Evolutionary conservation across 2,797 vertebrate species (phyloP), one percentile per base, ranked within the genome.

Genomic region (Enteromius trimaculatus): DNA sequence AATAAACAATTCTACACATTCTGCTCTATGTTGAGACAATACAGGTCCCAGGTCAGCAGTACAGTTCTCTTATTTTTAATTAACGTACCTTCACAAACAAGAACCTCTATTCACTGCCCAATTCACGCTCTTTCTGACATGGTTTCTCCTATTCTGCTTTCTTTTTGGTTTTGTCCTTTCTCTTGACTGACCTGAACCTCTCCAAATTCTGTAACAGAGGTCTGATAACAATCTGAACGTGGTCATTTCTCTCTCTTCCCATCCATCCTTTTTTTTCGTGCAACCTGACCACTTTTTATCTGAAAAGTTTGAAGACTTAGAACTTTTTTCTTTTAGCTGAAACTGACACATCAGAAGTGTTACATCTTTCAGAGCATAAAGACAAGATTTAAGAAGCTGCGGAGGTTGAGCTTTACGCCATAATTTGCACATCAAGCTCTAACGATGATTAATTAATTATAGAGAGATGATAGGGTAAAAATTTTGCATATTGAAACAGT

Each of bases 381-480:
- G 14, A 11, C 29, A 47, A 26, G n/a, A 78, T 29, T 62, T 84
- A 29, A 23, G n/a, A 85, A 70, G 53, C 16, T 84, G 51, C 64
- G 79, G 51, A 74, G 77, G 68, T 26, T 71, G 39, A 23, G 34
- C 78, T 64, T 83, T 65, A 72, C 26, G 78, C 84, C 87, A 34
- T 78, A 71, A 84, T 88, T 76, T 84, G 79, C 80, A 90, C 85
- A 90, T 91, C 83, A 90, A 91, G 71, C 78, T 84, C 31, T 17
- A 58, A 68, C 47, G 34, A 90, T 90, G 83, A 91, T 91, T 89
- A 87, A 92, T 89, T 89, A 66, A 92, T 90, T 85, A 44, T 29
- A 29, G 77, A 69, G 80, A 65, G 80, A 71, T 55, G 55, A 39
- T 44, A 21, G 64, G 76, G 55, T 26, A 74, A 69, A 77, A 64